phyloP scores from a whole-genome alignment of 2,888 invertebrate species.

The Hemicrepidius hirtus region DNA sequence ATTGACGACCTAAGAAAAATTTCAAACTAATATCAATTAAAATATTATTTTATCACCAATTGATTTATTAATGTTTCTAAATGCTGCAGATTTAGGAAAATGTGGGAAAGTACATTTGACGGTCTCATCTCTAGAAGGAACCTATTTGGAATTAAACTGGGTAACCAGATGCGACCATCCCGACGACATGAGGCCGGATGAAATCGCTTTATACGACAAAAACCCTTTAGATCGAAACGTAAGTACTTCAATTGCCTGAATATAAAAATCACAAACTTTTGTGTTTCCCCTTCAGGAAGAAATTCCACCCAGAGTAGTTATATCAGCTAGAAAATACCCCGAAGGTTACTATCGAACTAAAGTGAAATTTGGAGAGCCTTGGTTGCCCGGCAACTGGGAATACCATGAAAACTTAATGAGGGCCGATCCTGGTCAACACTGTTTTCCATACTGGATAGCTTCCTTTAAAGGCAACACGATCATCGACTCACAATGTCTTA shows the following conservation, averaged over 20 bases:
- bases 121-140: constrained; percentile 72
- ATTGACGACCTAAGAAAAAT: too few relatives aligned
- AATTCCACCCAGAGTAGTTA: constrained; percentile 69
- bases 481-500: constrained; percentile 81
- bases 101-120: constrained; percentile 74
- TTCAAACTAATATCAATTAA: too few relatives aligned
- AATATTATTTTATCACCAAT: too few relatives aligned
- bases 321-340: constrained; percentile 67
- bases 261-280: neutral
- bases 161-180: constrained; percentile 67
- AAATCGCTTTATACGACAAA: constrained; percentile 66
- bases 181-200: constrained; percentile 64
- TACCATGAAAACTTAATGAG: constrained; percentile 66
- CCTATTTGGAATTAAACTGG: constrained; percentile 75
- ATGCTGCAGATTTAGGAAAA: constrained; percentile 52
- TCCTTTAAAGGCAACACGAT: constrained; percentile 78
- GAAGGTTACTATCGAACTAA: constrained; percentile 74
- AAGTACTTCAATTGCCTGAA: constrained; percentile 47
- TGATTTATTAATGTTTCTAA: too few relatives aligned
- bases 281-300: constrained; percentile 67
- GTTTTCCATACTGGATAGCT: constrained; percentile 83
- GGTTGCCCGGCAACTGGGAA: constrained; percentile 78
- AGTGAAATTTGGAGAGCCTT: constrained; percentile 74
- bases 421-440: constrained; percentile 73
- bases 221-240: constrained; percentile 67